Evolutionary conservation across 2,113 vertebrate genomes (phyloP).

Genomic region (Nycticorax nycticorax): DNA sequence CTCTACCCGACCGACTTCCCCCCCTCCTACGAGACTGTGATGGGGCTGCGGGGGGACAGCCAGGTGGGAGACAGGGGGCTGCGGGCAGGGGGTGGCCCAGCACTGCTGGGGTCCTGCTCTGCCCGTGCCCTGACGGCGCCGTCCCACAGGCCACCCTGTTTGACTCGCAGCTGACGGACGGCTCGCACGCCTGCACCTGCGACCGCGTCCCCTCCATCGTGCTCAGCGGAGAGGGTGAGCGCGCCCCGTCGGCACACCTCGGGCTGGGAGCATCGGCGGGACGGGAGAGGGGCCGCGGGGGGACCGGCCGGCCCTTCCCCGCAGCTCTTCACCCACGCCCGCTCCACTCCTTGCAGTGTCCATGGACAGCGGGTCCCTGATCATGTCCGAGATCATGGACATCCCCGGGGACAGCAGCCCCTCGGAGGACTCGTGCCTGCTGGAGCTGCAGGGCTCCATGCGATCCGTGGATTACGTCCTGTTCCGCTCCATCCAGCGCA

Average conservation of each 20-base stretch:
- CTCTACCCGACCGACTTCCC: constrained; percentile 94
- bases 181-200: constrained; percentile 75
- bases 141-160: constrained; percentile 85
- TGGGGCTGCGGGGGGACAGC: constrained; percentile 89
- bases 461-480: constrained; percentile 83
- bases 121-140: background rate
- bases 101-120: background rate
- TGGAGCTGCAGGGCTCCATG: constrained; percentile 85
- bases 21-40: constrained; percentile 93
- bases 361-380: constrained; percentile 92
- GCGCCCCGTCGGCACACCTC: fast-evolving
- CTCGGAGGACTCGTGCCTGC: constrained; percentile 92
- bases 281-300: fast-evolving
- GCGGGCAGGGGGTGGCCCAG: fast-evolving
- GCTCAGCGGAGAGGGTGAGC: constrained; percentile 84
- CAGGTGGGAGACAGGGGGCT: constrained; percentile 73
- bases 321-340: background rate
- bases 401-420: constrained; percentile 93
- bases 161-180: constrained; percentile 83
- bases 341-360: constrained; percentile 69
- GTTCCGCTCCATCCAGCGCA: constrained; percentile 84
- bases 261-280: background rate
- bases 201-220: constrained; percentile 89
- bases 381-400: constrained; percentile 93
- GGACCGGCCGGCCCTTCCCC: fast-evolving